Evolutionary conservation across 2,797 vertebrate species (phyloP), one percentile per base, ranked within the genome.

Genomic region (Cheirogaleus major): DNA sequence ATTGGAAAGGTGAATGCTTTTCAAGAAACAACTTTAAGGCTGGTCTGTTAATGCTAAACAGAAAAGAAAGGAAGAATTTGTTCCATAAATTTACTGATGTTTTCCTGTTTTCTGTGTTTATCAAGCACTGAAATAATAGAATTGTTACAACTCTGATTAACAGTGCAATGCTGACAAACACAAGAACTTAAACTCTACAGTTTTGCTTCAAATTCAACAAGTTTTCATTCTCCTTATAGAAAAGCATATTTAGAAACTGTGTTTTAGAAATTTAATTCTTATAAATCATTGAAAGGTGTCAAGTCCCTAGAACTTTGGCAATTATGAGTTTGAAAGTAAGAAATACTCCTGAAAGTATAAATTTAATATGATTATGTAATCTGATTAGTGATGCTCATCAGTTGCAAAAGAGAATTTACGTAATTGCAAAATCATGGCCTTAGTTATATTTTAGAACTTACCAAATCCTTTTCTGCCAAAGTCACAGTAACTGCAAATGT

Each of bases 141-240:
- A 43, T 85, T 91, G n/a, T 80, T 81, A 35, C 41, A 95, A 11
- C 27, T 72, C 27, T 72, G 27, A 76, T 75, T 25, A n/a, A 70
- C n/a, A 84, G 45, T 80, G 4, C 12, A 61, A 0, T 88, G 14
- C 50, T 72, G 65, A 92, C 22, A 55, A 52, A 75, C 38, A 55
- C 20, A 94, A 45, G 17, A 69, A 61, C 41, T 88, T 84, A 80
- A 95, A 59, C 41, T 55, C 57, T 96, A 55, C 18, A 73, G 10
- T 88, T 96, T 89, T 93, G 48, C 63, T 92, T 89, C 59, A 73
- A 93, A 89, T 86, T 96, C 41, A 95, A 14, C 20, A 93, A 73
- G 32, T 92, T 92, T 85, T 0, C 63, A 63, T 85, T 76, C 23
- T 83, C n/a, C 52, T 63, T 65, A 82, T 6, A 61, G 50, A 89